Evolutionary conservation across 2,797 vertebrate genomes (phyloP), one percentile per base, ranked within the genome.

Genomic region (Pangasius krempfi): DNA sequence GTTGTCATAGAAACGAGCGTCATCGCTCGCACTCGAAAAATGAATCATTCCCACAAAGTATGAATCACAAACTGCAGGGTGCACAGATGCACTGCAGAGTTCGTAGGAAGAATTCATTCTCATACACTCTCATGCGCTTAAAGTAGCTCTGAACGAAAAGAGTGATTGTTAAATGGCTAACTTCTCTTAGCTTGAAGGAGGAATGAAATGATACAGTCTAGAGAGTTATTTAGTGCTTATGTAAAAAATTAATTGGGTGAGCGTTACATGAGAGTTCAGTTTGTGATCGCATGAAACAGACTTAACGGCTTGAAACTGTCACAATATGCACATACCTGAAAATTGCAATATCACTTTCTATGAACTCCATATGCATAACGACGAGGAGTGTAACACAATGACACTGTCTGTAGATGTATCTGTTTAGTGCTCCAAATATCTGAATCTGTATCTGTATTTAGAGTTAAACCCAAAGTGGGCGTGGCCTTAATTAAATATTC

Each of bases 41-140:
- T 92, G 95, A 96, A 95, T 95, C 95, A 95, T 96, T 93, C 94
- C 95, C 91, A 91, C 94, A 91, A 89, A 90, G 92, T 92, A 93
- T 95, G 95, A 95, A 94, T 95, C 95, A 95, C 93, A 93, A 73
- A 85, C 86, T 89, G 78, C 89, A 85, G 89, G 87, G 85, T 88
- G 85, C 82, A 47, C 50, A 89, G 87, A 89, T 52, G 82, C 87
- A 80, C 86, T 85, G 70, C 1, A 0, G 60, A n/a, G 47, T 84
- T 70, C 44, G 47, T 9, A 68, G 47, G 54, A 70, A 33, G 64
- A 70, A 84, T 33, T 33, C 70, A 18, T 20, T 60, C 70, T 12
- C 25, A 75, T 40, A 30, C 33, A 40, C n/a, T n/a, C 30, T 25
- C 64, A 70, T 62, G 18, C 30, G 14, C 30, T 37, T n/a, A 13